Evolutionary conservation across 2,797 vertebrate genomes (phyloP).

Genomic region (Gobionotothen gibberifrons): DNA sequence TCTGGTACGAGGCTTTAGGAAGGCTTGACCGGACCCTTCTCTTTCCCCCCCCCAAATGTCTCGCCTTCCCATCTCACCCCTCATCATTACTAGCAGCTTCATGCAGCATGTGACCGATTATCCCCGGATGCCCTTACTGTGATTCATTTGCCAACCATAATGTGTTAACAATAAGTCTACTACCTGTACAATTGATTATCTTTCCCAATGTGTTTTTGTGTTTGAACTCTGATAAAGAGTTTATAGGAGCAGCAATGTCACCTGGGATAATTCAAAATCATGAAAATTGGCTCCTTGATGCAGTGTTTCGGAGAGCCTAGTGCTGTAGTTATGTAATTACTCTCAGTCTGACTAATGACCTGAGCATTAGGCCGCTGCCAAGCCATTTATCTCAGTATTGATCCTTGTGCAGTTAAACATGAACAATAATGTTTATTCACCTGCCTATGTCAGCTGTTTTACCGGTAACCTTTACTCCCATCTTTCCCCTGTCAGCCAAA

Average conservation of each 20-base stretch:
- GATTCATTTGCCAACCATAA: constrained; percentile 22
- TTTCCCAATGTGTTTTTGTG: constrained; percentile 22
- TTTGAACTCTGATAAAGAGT: constrained; percentile 42
- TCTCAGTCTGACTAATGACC: constrained; percentile 70
- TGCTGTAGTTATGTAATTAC: constrained; percentile 68
- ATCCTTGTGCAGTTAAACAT: constrained; percentile 66
- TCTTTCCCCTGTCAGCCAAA: constrained; percentile 57
- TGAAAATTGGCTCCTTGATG: constrained; percentile 54
- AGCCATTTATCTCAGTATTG: constrained; percentile 74
- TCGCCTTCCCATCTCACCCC: not conserved
- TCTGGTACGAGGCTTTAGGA: constrained; percentile 28
- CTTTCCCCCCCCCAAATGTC: not conserved
- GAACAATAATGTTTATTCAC: constrained; percentile 70
- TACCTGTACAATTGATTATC: constrained; percentile 34
- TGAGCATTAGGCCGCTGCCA: constrained; percentile 63
- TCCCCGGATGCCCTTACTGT: constrained; percentile 7
- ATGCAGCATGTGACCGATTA: not conserved
- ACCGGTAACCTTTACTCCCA: constrained; percentile 56
- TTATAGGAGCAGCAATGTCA: constrained; percentile 40
- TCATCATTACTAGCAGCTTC: not conserved
- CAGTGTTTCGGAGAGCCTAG: constrained; percentile 41
- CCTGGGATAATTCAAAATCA: constrained; percentile 53
- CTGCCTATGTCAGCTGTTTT: constrained; percentile 54
- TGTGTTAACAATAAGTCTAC: constrained; percentile 36
- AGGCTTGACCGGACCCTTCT: constrained; percentile 36